Conservation (phyloP, 2,797 vertebrate genomes). For the Halcyon smyrnensis region DNA sequence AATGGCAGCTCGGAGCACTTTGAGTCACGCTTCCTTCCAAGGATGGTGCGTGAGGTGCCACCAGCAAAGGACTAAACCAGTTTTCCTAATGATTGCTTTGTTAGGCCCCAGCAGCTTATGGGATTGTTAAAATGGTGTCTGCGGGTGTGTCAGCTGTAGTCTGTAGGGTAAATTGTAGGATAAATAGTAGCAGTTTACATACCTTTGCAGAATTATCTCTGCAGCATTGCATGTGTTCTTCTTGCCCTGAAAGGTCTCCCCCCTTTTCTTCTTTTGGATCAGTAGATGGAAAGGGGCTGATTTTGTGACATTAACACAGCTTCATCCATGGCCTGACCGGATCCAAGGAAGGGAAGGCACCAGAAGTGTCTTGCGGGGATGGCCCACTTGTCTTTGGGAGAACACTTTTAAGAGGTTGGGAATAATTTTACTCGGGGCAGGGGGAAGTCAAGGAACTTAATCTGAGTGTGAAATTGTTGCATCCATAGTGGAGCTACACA, state of each 20-base stretch:
- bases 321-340: not conserved
- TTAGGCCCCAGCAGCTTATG: not conserved
- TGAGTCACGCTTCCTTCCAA: not conserved
- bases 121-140: not conserved
- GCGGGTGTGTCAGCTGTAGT: conserved; percentile 8
- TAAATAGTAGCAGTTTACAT: not conserved
- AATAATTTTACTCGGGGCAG: not conserved
- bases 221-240: not conserved
- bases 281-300: not conserved
- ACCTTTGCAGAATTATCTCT: not conserved
- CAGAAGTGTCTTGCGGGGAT: not conserved
- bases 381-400: not conserved
- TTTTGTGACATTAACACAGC: not conserved
- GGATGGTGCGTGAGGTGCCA: not conserved
- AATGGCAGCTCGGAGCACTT: not conserved
- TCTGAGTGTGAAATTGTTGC: not conserved
- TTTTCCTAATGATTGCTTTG: conserved; percentile 3
- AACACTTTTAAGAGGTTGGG: not conserved
- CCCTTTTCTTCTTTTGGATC: not conserved
- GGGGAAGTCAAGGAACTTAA: not conserved
- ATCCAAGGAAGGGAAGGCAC: not conserved
- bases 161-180: not conserved
- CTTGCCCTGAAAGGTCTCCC: not conserved
- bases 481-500: too few species aligned
- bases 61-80: not conserved